Evolutionary conservation across 1,140 invertebrate species (phyloP).

Genomic region (Pantala flavescens): DNA sequence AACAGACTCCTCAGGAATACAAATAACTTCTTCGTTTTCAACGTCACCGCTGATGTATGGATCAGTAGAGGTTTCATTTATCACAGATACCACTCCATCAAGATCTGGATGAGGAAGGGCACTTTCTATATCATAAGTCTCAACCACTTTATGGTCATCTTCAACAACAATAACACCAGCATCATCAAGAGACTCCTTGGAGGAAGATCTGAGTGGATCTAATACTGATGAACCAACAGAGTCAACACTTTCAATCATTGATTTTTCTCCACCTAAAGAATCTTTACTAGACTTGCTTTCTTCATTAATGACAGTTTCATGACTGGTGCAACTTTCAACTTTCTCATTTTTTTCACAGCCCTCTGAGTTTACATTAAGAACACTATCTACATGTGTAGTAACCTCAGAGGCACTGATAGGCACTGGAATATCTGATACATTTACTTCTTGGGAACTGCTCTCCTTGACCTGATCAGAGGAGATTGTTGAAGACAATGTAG

Average conservation of each 20-base stretch:
- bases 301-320: not conserved
- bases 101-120: not conserved
- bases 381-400: not conserved
- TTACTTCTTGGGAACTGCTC: not conserved
- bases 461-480: not conserved
- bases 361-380: not conserved
- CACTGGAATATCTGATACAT: not conserved
- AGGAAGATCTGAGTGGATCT: not conserved
- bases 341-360: not conserved
- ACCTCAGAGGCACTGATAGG: not conserved
- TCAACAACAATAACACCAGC: not conserved
- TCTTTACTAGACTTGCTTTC: not conserved
- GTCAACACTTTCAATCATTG: not conserved
- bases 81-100: not conserved
- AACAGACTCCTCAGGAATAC: not conserved
- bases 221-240: not conserved
- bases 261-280: not conserved
- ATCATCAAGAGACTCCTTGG: not conserved
- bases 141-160: not conserved
- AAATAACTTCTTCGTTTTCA: slow-evolving; percentile 2
- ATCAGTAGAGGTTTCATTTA: not conserved
- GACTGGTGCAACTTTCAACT: not conserved
- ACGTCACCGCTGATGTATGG: not conserved
- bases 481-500: not conserved
- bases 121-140: not conserved